Base-by-base conservation (phyloP, 1,140 invertebrate species). In the Polypedilum vanderplanki region DNA sequence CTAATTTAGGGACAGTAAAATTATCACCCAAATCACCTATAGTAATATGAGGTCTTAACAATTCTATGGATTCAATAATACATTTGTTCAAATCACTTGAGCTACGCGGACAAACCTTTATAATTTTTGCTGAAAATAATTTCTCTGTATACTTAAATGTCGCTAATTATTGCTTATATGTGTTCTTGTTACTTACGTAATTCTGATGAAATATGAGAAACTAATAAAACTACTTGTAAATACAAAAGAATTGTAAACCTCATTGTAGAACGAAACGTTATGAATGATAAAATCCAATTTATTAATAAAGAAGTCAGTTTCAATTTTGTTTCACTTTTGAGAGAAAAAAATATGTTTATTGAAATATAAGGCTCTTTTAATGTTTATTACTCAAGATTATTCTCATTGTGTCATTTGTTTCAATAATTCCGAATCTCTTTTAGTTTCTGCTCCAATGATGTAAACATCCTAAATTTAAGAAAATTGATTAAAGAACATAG, bases 31-130 rank as follows among this genome's bases (percentile, higher is more conserved):
- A 75, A 77, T 82, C 78, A 1, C 88, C 88, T 74, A 80, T 78
- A 2, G 80, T 83, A n/a, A 88, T 77, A 41, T 86, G 78, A 2
- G 87, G 86, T 67, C 81, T 81, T 64, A 88, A 76, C 18, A 79
- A 74, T 41, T 87, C 81, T 0, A 87, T 83, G 33, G 85, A 83
- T 74, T 83, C 78, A 41, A 83, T 84, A 12, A 86, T 83, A 76
- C 85, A 86, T 20, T 82, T 79, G 74, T 83, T 82, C 74, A 85
- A 57, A 76, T 85, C 79, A 1, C 84, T 84, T 79, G 84, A 81
- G 67, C 81, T 80, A 40, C 83, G 81, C 20, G 80, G 78, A 77
- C 85, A 86, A 4, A n/a, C 12, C 12, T 57, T 57, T 12, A 57
- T 57, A 57, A 57, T 57, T 15, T 4, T 57, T 15, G 46, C 46